Evolutionary conservation across 2,113 vertebrate species (phyloP), one percentile per base, ranked within the genome.

Genomic region (Corythornis madagascariensis): DNA sequence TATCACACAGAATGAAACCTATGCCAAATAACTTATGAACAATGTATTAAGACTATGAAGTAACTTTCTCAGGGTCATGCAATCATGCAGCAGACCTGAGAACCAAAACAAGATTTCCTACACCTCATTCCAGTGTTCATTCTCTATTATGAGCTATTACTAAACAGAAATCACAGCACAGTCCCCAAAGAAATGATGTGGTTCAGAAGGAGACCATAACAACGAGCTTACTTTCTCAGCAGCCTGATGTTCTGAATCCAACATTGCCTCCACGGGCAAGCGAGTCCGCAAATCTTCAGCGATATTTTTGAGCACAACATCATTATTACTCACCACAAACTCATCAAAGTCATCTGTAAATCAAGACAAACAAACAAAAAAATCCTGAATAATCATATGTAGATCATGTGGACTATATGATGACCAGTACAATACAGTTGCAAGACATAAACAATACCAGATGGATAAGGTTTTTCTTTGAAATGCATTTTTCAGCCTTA

Each of bases 311-410:
- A 99, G 98, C 42, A 99, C 86, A 78, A 96, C 84, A 57, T 93
- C 98, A n/a, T 93, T 96, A 94, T 99, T 99, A 94, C 98, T 98
- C 42, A 96, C 82, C 90, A 98, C 95, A 61, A 98, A 95, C 64
- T 98, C 98, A 88, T 99, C 98, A 95, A 99, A 97, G 84, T 99
- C 98, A 90, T 97, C 99, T 99, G 79, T 21, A 94, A 92, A 88
- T 73, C 60, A 90, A 95, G 77, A 92, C 31, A 81, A 85, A 90
- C 72, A 94, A 83, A 93, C 38, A 10, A 94, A 80, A 89, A 31
- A 8, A 4, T 16, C 48, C 47, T 91, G 45, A 89, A 88, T 20
- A 90, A 65, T 74, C 60, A 93, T 43, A 81, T 16, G 74, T 33
- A 92, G 61, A 89, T 92, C 87, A 86, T 45, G 60, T 50, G 83